Evolutionary conservation across 2,797 vertebrate species (phyloP), one percentile per base, ranked within the genome.

Genomic region (Calcarius lapponicus): DNA sequence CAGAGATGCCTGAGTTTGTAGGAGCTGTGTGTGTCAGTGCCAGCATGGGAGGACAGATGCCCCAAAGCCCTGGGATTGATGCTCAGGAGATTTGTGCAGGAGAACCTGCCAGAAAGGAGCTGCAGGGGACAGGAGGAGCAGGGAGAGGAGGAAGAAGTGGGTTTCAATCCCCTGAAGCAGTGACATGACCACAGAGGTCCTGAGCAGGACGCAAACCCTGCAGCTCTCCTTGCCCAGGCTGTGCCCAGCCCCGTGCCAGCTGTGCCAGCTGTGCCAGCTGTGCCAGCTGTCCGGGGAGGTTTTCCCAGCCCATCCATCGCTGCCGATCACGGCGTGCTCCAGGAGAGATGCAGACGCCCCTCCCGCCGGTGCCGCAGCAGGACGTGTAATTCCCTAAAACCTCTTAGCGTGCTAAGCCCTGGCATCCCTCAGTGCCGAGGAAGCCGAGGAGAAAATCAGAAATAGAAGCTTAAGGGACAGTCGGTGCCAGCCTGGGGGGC

Each of bases 381-480:
- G 92, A 83, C 1, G 1, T 8, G 56, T 96, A 95, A 96, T 92
- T 89, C 90, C 50, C 74, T 96, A 60, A 96, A 92, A 42, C 92
- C 92, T 96, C 91, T 97, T 95, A 95, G 51, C 0, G 2, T 31
- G 65, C 92, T 95, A 93, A 97, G 91, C 91, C 75, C 72, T 28
- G 85, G 42, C 26, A 94, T 88, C 70, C 82, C 80, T 57, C 15
- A 42, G 80, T 73, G 93, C 93, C 40, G 89, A 93, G 91, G 92
- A 90, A 86, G 65, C 69, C 58, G 45, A 53, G 79, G 87, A 91
- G 89, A 91, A 93, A 93, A 96, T 51, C 91, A 94, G 95, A 88
- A 92, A 86, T 28, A 93, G 85, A 85, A 84, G 80, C 94, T 91
- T 84, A 81, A 65, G 2, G 4, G 28, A 12, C 32, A 42, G 69